Percentiles rank a stretch among this genome's conserved stretches.
Evolutionary conservation across 1,140 invertebrate species (phyloP).

Genomic region (Cydia fagiglandana): DNA sequence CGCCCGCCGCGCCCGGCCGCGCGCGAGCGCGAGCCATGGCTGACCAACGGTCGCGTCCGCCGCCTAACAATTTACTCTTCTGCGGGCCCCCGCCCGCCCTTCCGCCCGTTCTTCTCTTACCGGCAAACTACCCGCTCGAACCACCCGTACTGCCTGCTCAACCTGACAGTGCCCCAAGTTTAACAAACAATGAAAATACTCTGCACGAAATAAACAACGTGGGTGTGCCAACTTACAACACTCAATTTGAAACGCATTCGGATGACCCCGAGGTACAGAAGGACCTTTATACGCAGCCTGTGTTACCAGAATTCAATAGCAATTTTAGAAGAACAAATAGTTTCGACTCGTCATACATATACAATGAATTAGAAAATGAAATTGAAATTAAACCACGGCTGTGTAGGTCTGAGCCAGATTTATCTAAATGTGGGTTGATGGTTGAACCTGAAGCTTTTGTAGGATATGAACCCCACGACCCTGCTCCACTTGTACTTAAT

Average conservation of each 20-base stretch:
- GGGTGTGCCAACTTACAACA: conserved; percentile 61
- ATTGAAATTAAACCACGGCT: conserved; percentile 44
- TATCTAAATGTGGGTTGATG: conserved; percentile 69
- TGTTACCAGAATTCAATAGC: conserved; percentile 45
- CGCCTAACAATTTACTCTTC: conserved; percentile 68
- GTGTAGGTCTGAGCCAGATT: conserved; percentile 70
- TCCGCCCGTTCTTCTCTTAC: conserved; percentile 63
- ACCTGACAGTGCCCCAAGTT: conserved; percentile 46
- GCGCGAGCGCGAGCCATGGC: conserved; percentile 71
- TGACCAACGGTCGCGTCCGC: conserved; percentile 74
- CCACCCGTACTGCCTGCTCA: conserved; percentile 40
- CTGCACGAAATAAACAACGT: conserved; percentile 74
- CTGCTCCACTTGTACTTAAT: conserved; percentile 69
- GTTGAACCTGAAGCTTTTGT: conserved; percentile 64
- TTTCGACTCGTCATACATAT: conserved; percentile 71
- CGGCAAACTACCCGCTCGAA: conserved; percentile 48
- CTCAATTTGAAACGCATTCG: conserved; percentile 14
- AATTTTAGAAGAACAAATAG: conserved; percentile 65
- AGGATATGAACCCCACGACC: conserved; percentile 53
- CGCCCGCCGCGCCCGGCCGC: conserved; percentile 54
- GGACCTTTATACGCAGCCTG: conserved; percentile 42
- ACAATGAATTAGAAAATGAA: conserved; percentile 47
- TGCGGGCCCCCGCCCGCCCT: conserved; percentile 63
- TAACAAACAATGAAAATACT: conserved; percentile 58
- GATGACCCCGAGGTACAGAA: conserved; percentile 14